Conservation (phyloP, 1,140 invertebrate genomes). For the Scaptodrosophila lebanonensis region DNA sequence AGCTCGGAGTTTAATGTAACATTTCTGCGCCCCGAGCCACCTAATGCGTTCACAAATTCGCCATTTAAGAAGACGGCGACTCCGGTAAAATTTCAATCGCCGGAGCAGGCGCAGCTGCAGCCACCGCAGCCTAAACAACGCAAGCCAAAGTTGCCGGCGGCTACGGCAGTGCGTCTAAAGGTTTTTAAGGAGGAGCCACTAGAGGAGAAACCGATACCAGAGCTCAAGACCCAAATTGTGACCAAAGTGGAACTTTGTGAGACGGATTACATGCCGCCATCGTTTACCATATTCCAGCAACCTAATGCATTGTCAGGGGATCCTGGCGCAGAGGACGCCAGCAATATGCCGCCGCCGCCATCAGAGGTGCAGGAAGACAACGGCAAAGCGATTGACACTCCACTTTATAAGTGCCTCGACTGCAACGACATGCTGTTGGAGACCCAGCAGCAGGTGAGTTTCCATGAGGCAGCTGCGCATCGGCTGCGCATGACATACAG, state of each 20-base stretch:
- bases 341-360: conserved; percentile 46
- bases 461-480: conserved; percentile 56
- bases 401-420: conserved; percentile 64
- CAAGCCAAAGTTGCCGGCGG: conserved; percentile 47
- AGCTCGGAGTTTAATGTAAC: conserved; percentile 57
- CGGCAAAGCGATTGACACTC: conserved; percentile 34
- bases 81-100: conserved; percentile 35
- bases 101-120: conserved; percentile 41
- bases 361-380: conserved; percentile 6
- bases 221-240: conserved; percentile 9
- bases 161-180: conserved; percentile 51
- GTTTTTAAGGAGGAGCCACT: conserved; percentile 57
- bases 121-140: conserved; percentile 33
- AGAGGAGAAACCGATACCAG: conserved; percentile 24
- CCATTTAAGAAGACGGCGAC: conserved; percentile 53
- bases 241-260: conserved; percentile 53
- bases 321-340: conserved; percentile 9
- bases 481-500: conserved; percentile 56
- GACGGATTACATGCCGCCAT: conserved; percentile 40
- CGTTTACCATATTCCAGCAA: conserved; percentile 59
- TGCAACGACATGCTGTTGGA: conserved; percentile 61
- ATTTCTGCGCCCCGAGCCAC: conserved; percentile 55
- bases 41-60: conserved; percentile 61
- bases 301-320: neutral
- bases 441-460: conserved; percentile 42